These are phyloP conservation scores for Maconellicoccus hirsutus DNA, from an alignment of 1,140 invertebrate genomes.

Conservation along the genomic window DNA sequence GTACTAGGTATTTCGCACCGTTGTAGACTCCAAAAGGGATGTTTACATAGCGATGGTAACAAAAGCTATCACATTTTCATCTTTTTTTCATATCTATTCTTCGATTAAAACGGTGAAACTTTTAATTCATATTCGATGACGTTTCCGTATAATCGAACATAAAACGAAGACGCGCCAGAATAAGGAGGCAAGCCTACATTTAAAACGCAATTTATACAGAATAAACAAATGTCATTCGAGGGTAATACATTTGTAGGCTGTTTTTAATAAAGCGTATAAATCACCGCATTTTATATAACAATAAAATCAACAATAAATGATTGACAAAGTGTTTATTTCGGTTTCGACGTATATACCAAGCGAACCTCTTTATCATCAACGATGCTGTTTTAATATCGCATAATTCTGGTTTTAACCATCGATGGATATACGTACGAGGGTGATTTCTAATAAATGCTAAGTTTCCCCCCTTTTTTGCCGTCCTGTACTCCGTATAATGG, in stretches of 20 bases:
- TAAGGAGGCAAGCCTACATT: not conserved
- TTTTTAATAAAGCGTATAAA: conserved; percentile 5
- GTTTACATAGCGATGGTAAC: not conserved
- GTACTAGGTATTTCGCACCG: not conserved
- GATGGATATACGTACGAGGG: not conserved
- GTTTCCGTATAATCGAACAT: no score
- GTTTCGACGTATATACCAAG: not conserved
- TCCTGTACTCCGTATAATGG: not conserved
- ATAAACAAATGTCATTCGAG: not conserved
- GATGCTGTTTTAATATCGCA: not conserved
- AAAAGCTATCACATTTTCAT: not conserved
- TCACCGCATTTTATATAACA: not conserved
- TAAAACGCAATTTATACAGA: not conserved
- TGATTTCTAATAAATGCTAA: not conserved
- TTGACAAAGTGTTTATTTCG: conserved; percentile 5
- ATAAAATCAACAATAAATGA: not conserved
- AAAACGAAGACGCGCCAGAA: no score
- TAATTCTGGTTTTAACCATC: not conserved
- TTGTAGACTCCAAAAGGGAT: not conserved
- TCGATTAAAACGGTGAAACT: no score
- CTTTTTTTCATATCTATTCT: not conserved
- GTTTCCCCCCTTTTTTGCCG: not conserved
- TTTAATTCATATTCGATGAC: no score
- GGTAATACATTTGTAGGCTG: no score
- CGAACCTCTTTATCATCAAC: not conserved